A percentile compares a stretch with the other conserved stretches of the same genome.
These are phyloP conservation scores for Mus spretus DNA, from an alignment of 2,797 vertebrate genomes.

Conservation along the genomic window DNA sequence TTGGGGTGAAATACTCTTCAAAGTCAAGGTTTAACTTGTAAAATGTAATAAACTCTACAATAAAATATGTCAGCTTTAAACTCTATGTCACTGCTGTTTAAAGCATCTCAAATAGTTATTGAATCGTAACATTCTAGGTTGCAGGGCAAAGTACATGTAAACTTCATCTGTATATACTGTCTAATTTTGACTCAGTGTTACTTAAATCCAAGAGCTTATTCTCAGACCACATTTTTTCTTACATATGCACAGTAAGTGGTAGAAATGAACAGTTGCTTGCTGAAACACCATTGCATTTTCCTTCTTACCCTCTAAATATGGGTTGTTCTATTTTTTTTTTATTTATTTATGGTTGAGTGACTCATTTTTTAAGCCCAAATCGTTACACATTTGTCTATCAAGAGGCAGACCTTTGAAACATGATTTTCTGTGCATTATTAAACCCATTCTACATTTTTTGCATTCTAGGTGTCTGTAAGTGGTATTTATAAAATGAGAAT, in stretches of 20 bases:
- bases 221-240: neutral
- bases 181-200: neutral
- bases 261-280: neutral
- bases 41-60: neutral
- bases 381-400: neutral
- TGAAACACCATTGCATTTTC: neutral
- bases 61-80: neutral
- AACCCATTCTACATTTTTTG: neutral
- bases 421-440: neutral
- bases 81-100: neutral
- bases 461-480: neutral
- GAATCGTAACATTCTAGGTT: neutral
- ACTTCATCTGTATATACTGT: neutral
- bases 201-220: neutral
- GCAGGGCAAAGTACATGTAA: neutral
- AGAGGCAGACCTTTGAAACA: neutral
- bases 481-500: neutral
- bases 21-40: slow-evolving; percentile 44
- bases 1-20: neutral
- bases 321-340: neutral
- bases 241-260: neutral
- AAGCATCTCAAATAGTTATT: neutral
- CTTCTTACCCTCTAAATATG: neutral
- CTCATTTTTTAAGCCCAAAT: neutral
- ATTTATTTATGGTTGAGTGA: neutral